These are phyloP conservation scores for Lampris incognitus DNA, from an alignment of 2,113 vertebrate genomes.

Conservation along the genomic window DNA sequence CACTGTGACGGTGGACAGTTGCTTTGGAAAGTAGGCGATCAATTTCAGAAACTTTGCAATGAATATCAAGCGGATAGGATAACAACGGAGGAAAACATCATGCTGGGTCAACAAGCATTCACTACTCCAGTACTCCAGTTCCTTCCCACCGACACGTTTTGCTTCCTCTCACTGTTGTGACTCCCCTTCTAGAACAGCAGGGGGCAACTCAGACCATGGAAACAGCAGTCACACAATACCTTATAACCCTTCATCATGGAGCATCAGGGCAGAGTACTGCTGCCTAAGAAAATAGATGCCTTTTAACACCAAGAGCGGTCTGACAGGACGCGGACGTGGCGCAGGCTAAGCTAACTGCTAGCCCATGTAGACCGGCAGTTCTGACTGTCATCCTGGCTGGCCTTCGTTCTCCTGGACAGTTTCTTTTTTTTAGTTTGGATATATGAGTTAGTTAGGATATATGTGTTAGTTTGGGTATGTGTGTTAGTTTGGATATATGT, in stretches of 20 bases:
- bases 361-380: too few species aligned
- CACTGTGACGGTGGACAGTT: conserved; percentile 18
- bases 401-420: too few species aligned
- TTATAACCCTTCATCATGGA: not conserved
- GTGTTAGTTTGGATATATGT: too few species aligned
- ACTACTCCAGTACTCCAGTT: not conserved
- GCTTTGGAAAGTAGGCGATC: conserved; percentile 36
- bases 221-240: not conserved
- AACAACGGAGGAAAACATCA: not conserved
- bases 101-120: not conserved
- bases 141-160: not conserved
- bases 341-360: too few species aligned
- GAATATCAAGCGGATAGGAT: conserved; percentile 8
- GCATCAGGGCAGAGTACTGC: not conserved
- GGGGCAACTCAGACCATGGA: conserved; percentile 17
- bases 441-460: too few species aligned
- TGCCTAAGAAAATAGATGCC: not conserved
- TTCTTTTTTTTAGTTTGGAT: too few species aligned
- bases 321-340: too few species aligned
- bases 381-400: too few species aligned
- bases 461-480: too few species aligned
- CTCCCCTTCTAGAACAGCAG: conserved; percentile 19
- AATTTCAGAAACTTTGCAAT: conserved; percentile 11
- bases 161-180: not conserved
- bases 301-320: too few species aligned